Conservation (phyloP, 2,888 invertebrate genomes). For the Orthosia gracilis region DNA sequence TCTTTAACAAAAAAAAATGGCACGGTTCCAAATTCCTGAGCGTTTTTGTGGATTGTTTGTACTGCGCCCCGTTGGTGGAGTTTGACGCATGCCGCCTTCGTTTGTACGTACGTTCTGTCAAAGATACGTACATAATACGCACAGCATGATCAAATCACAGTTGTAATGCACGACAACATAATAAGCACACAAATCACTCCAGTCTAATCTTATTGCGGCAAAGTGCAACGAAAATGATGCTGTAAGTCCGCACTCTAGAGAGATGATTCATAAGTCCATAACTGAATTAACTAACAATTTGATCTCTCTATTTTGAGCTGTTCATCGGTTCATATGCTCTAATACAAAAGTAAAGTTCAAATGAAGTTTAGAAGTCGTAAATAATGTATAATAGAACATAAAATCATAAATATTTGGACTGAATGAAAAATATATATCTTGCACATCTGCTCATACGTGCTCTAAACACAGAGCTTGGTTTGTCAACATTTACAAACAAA, state of each 20-base stretch:
- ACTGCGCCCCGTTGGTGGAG: constrained; percentile 76
- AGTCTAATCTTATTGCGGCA: constrained; percentile 40
- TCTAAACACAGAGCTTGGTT: constrained; percentile 22
- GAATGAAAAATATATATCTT: constrained; percentile 4
- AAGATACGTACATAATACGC: constrained; percentile 26
- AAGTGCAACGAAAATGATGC: constrained; percentile 48
- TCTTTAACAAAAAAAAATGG: constrained; percentile 77
- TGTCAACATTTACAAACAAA: constrained; percentile 50
- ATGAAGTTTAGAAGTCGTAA: constrained; percentile 9
- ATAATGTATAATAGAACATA: constrained; percentile 32
- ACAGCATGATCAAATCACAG: constrained; percentile 38
- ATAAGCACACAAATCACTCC: constrained; percentile 42
- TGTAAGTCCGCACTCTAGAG: constrained; percentile 20
- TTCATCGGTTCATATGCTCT: constrained; percentile 11
- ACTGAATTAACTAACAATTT: constrained; percentile 47
- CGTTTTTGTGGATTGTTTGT: constrained; percentile 86
- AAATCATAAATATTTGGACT: constrained; percentile 39
- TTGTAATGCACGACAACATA: constrained; percentile 25
- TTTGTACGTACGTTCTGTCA: constrained; percentile 55
- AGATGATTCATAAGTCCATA: constrained; percentile 39
- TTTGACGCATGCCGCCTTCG: constrained; percentile 80
- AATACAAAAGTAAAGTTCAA: constrained; percentile 4
- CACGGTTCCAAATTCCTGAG: constrained; percentile 85
- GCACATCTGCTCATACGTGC: constrained; percentile 13
- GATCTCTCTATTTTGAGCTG: constrained; percentile 6